Base-by-base conservation (phyloP, 2,113 vertebrate genomes). In the Ariopsis seemanni region DNA sequence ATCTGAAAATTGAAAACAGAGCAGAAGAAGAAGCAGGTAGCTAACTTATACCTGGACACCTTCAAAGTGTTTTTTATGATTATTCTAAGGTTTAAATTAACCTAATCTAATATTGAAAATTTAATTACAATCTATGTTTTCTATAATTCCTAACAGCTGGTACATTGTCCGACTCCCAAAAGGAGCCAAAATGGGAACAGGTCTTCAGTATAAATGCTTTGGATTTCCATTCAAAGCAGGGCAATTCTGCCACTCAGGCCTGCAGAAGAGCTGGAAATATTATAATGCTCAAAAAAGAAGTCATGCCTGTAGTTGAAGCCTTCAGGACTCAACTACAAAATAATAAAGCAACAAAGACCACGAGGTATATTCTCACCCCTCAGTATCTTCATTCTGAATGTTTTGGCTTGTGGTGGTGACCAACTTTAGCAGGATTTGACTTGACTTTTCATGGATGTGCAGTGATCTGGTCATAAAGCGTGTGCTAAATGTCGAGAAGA, bases 221-320 rank as follows among this genome's bases (percentile, higher is more conserved):
- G 10, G 52, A 88, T 15, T 65, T 57, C 18, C 69, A 81, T 62
- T 78, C 62, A 60, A 79, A 88, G n/a, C 89, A 88, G 82, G 52
- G 42, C 2, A 63, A 69, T 67, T 20, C 17, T n/a, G 1, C 42
- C 4, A 0, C 25, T 6, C 18, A 69, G 7, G 18, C 7, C 42
- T 90, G 89, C 86, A 90, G 17, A 20, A 83, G 50, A 27, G 14
- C 89, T 42, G 89, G 89, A 90, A 90, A 90, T 79, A 77, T 86
- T 52, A 34, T 88, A 18, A 78, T 90, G 72, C 0, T 17, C 27
- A 74, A 83, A 65, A 83, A 74, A 60, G 78, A 88, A 10, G 79
- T 55, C 27, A 85, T 82, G 78, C 11, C 20, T 75, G 75, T 86
- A 1, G 71, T 86, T 20, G 65, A 79, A 65, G 72, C 79, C n/a